Base-by-base conservation (phyloP, 2,888 invertebrate species). In the Anorthoa munda region DNA sequence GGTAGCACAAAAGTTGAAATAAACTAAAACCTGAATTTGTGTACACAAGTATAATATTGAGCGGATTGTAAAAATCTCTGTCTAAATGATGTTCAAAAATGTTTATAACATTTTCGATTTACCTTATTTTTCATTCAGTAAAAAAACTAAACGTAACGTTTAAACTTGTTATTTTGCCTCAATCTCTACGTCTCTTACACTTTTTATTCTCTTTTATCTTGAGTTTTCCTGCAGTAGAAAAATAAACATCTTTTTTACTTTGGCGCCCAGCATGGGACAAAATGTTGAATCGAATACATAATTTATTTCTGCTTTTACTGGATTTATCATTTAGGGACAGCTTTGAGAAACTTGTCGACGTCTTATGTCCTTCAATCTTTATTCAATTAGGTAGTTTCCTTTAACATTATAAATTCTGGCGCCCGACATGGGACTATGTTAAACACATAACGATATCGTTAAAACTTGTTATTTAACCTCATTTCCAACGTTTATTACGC, bases 251-350 rank as follows among this genome's bases (percentile, higher is more conserved):
- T n/a, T n/a, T 26, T 51, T n/a, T 18, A 2, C 13, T 21, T 55
- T 55, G 55, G 23, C 79, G 48, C 48, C 79, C 63, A 45, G 39
- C 46, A 15, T 9, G 26, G 58, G 63, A 46, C 15, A 21, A 55
- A 53, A 0, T 48, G 17, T 48, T 13, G 48, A 17, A 23, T 21
- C 21, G 21, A 53, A 53, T 21, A 53, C 21, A 21, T 21, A 4
- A 51, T 18, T 7, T n/a, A 53, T 53, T 53, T 53, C 12, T 12
- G 11, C 12, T 21, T 7, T 53, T 21, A 53, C 53, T 21, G n/a
- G 26, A 26, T 26, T 26, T 26, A 51, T 51, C n/a, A n/a, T 2
- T 7, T n/a, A n/a, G 18, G 3, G 26, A 26, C 9, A 51, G 50
- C 18, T 18, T 51, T n/a, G 9, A 51, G 2, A 18, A 51, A n/a